A percentile compares a stretch with the other conserved stretches of the same genome.
These are phyloP conservation scores for Creontiades dilutus DNA, from an alignment of 2,888 invertebrate species.

Conservation along the genomic window DNA sequence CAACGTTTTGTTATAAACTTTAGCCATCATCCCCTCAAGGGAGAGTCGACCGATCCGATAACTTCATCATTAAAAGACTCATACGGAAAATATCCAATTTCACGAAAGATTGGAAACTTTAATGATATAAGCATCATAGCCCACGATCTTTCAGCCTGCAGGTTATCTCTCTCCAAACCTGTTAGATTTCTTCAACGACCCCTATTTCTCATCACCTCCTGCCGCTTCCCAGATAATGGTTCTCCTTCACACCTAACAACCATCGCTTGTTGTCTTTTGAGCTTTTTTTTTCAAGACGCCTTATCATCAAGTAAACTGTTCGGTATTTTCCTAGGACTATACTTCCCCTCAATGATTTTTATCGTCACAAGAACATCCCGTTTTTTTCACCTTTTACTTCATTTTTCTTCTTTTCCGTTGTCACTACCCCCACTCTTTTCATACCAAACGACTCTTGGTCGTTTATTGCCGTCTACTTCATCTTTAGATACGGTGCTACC, in stretches of 20 bases:
- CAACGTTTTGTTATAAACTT: too few relatives aligned
- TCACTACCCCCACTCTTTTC: slow-evolving; percentile 5
- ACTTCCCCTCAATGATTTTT: not conserved
- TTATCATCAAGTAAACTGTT: slow-evolving; percentile 43
- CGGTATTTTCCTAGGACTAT: slow-evolving; percentile 23
- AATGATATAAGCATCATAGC: too few relatives aligned
- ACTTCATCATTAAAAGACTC: too few relatives aligned
- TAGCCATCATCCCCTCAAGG: too few relatives aligned
- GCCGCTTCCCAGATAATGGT: not conserved
- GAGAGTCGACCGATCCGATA: too few relatives aligned
- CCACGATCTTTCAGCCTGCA: too few relatives aligned
- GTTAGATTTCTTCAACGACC: not conserved
- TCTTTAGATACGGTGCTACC: slow-evolving; percentile 49
- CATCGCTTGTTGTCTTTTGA: not conserved
- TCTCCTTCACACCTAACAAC: not conserved
- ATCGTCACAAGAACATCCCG: not conserved
- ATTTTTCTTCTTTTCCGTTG: not conserved
- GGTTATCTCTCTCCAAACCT: not conserved
- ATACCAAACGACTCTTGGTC: slow-evolving; percentile 51
- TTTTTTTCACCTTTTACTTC: not conserved
- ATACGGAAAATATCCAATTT: too few relatives aligned
- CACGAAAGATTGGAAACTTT: too few relatives aligned
- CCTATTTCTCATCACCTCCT: not conserved
- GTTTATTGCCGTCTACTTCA: slow-evolving; percentile 62
- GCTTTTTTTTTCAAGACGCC: not conserved